A percentile compares a stretch with the other conserved stretches of the same genome.
These are phyloP conservation scores for Cotesia vestalis DNA, from an alignment of 1,140 invertebrate genomes.

Conservation along the genomic window DNA sequence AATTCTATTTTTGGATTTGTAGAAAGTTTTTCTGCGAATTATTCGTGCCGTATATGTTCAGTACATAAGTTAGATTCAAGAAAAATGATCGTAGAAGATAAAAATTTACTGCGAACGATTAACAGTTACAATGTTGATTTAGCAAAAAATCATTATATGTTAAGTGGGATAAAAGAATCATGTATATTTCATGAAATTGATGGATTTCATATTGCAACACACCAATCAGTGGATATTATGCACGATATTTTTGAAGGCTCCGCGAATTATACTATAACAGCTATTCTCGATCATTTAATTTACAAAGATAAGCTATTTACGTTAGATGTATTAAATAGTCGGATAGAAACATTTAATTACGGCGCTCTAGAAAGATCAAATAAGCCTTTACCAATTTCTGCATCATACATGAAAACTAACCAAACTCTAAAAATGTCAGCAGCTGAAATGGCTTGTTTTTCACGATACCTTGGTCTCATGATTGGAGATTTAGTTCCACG, in stretches of 20 bases:
- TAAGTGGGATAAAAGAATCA: slow-evolving; percentile 26
- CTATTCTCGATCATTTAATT: slow-evolving; percentile 43
- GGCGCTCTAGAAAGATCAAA: slow-evolving; percentile 31
- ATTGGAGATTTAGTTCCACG: slow-evolving; percentile 41
- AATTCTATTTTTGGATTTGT: slow-evolving; percentile 50
- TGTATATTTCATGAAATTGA: slow-evolving; percentile 27
- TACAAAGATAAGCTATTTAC: slow-evolving; percentile 39
- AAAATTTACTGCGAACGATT: slow-evolving; percentile 39
- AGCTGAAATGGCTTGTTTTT: slow-evolving; percentile 45
- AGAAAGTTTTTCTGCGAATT: slow-evolving; percentile 46
- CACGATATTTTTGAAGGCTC: slow-evolving; percentile 50
- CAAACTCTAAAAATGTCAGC: slow-evolving; percentile 37
- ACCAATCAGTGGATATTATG: slow-evolving; percentile 45
- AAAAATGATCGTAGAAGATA: slow-evolving; percentile 38
- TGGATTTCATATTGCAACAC: slow-evolving; percentile 46
- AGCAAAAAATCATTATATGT: background rate
- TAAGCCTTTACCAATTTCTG: slow-evolving; percentile 37
- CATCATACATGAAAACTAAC: slow-evolving; percentile 33
- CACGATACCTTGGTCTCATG: slow-evolving; percentile 44
- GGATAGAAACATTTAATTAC: slow-evolving; percentile 39
- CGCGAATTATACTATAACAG: slow-evolving; percentile 41
- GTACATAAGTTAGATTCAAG: slow-evolving; percentile 39
- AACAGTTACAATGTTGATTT: slow-evolving; percentile 6
- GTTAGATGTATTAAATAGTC: slow-evolving; percentile 41
- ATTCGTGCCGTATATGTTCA: slow-evolving; percentile 50